Evolutionary conservation across 2,888 invertebrate genomes (phyloP).

Genomic region (Lochmaea crataegi): DNA sequence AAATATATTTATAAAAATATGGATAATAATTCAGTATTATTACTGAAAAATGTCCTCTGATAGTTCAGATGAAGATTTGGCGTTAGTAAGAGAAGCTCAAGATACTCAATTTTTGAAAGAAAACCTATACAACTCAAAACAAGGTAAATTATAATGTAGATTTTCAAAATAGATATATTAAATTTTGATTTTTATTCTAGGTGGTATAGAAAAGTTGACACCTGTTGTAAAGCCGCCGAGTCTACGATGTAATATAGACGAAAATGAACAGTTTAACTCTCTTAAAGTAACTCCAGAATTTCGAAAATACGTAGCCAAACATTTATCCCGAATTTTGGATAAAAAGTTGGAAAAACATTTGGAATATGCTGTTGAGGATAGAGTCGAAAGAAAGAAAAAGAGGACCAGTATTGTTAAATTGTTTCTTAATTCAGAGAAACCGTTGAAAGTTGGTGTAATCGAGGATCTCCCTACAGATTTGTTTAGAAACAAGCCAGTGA

Average conservation of each 20-base stretch:
- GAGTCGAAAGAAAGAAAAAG: slow-evolving; percentile 33
- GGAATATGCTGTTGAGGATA: slow-evolving; percentile 25
- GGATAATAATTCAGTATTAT: slow-evolving; percentile 11
- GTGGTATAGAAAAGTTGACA: slow-evolving; percentile 21
- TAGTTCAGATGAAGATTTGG: slow-evolving; percentile 60
- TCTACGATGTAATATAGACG: slow-evolving; percentile 53
- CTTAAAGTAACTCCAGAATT: slow-evolving; percentile 68
- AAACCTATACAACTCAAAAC: slow-evolving; percentile 54
- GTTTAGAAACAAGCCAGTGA: slow-evolving; percentile 15
- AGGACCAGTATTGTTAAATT: slow-evolving; percentile 45
- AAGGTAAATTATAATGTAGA: slow-evolving; percentile 41
- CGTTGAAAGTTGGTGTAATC: slow-evolving; percentile 20
- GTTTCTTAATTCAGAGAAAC: slow-evolving; percentile 47
- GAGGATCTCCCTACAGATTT: slow-evolving; percentile 49
- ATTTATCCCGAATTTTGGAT: slow-evolving; percentile 67
- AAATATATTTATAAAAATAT: slow-evolving; percentile 16
- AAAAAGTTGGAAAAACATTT: slow-evolving; percentile 57
- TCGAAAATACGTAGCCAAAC: slow-evolving; percentile 67
- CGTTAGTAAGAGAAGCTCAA: slow-evolving; percentile 64
- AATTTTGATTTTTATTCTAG: slow-evolving; percentile 19
- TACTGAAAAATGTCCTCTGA: slow-evolving; percentile 56
- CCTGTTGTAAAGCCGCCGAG: slow-evolving; percentile 45
- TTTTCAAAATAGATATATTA: neutral
- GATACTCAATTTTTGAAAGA: slow-evolving; percentile 67
- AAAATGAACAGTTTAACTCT: slow-evolving; percentile 69